Conservation (phyloP, 2,888 invertebrate species). For the Macrophya annulata region DNA sequence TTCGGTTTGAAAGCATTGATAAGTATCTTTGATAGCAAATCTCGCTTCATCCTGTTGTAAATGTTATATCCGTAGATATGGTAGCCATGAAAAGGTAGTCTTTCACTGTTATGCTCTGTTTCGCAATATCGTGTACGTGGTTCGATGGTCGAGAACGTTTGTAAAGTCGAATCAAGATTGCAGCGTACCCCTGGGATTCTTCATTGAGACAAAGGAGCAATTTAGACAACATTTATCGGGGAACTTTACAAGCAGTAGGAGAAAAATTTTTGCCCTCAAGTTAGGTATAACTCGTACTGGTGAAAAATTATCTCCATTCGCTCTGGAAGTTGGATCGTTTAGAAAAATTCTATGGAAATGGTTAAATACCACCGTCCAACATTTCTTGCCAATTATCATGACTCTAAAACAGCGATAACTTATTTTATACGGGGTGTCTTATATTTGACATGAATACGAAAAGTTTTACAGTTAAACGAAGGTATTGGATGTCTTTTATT, state of each 20-base stretch:
- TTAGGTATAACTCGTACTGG: conserved; percentile 35
- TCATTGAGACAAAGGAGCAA: conserved; percentile 54
- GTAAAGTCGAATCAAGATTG: conserved; percentile 50
- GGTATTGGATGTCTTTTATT: conserved; percentile 8
- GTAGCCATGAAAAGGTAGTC: conserved; percentile 14
- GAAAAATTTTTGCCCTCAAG: conserved; percentile 12
- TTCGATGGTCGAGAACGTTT: conserved; percentile 47
- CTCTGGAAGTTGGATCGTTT: conserved; percentile 40
- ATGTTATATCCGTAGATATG: conserved; percentile 2
- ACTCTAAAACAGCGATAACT: conserved; percentile 42
- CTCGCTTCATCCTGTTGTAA: neutral
- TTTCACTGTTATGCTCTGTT: conserved; percentile 15
- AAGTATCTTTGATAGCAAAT: neutral
- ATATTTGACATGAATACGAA: conserved; percentile 40
- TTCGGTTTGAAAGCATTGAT: neutral
- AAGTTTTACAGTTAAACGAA: conserved; percentile 19
- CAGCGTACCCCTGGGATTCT: conserved; percentile 46
- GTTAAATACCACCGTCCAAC: conserved; percentile 40
- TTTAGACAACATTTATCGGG: conserved; percentile 53
- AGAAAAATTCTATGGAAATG: conserved; percentile 31
- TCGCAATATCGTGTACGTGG: conserved; percentile 34
- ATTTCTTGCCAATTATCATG: conserved; percentile 36
- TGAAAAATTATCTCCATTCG: conserved; percentile 50
- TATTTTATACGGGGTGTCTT: neutral
- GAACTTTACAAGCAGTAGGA: conserved; percentile 33